Evolutionary conservation across 2,888 invertebrate genomes (phyloP).

Genomic region (Geotrupes spiniger): DNA sequence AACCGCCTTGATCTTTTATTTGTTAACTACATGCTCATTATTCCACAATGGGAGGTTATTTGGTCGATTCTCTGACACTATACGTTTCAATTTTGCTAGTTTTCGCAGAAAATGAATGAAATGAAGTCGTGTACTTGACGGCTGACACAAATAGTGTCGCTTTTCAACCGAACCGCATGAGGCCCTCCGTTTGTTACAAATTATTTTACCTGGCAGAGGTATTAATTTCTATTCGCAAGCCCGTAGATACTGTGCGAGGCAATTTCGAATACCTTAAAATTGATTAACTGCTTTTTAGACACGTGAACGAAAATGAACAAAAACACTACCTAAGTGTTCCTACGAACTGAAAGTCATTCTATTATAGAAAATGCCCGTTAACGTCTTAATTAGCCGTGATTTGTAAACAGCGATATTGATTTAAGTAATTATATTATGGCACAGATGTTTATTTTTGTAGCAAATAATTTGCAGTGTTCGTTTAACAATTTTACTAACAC

Average conservation of each 20-base stretch:
- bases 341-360: background rate
- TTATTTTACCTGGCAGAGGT: constrained; percentile 43
- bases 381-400: constrained; percentile 1
- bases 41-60: constrained; percentile 38
- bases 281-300: background rate
- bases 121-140: constrained; percentile 38
- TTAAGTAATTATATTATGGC: too few species aligned
- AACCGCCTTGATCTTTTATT: constrained; percentile 39
- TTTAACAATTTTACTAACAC: too few species aligned
- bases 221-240: constrained; percentile 26
- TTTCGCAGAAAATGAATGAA: constrained; percentile 38
- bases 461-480: too few species aligned
- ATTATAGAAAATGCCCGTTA: constrained; percentile 1
- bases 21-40: constrained; percentile 41
- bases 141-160: constrained; percentile 35
- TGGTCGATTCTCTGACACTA: constrained; percentile 24
- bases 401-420: background rate
- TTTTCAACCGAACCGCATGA: constrained; percentile 33
- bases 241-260: constrained; percentile 8
- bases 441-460: too few species aligned
- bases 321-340: background rate
- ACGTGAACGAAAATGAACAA: background rate
- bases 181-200: constrained; percentile 40
- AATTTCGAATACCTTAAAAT: constrained; percentile 9
- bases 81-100: constrained; percentile 28